Evolutionary conservation across 2,113 vertebrate genomes (phyloP), one percentile per base, ranked within the genome.

Genomic region (Burhinus oedicnemus): DNA sequence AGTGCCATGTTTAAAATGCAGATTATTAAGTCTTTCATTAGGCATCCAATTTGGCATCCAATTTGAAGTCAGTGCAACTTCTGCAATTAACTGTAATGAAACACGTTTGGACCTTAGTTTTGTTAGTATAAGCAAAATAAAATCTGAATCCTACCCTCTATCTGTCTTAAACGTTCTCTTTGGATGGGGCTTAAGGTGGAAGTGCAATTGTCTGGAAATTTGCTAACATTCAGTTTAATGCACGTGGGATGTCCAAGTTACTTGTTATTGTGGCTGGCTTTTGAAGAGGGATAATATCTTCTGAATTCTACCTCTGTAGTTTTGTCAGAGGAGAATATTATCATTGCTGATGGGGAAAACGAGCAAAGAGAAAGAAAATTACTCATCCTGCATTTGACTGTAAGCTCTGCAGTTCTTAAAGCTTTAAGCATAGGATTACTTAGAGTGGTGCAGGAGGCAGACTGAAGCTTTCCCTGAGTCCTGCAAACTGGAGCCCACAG

Each of bases 1-100:
- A 89, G n/a, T 89, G 72, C 52, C 65, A 79, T 36, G 47, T 87
- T 95, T 91, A 93, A 94, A 95, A 92, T 89, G 52, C 49, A 79
- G 40, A 79, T 92, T 88, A 93, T 81, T 82, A 92, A 90, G 52
- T 49, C 80, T 90, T 89, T 82, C 74, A 87, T 94, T 95, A 97
- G 65, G 64, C n/a, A 94, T 91, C 52, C 76, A 82, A 71, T 94
- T 54, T 83, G 71, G 69, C 71, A 89, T 87, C 38, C 77, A 87
- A 81, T 96, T 89, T 79, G 80, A 87, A 92, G 60, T 79, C 80
- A 65, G 18, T n/a, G 52, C 38, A 92, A 92, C 52, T 92, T 96
- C 72, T 79, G 40, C 69, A 95, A 95, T 95, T 94, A 92, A 93
- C 57, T 38, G 30, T 75, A 82, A 92, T 84, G 81, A 87, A 89